Evolutionary conservation across 2,888 invertebrate species (phyloP).

Genomic region (Chrysina gloriosa): DNA sequence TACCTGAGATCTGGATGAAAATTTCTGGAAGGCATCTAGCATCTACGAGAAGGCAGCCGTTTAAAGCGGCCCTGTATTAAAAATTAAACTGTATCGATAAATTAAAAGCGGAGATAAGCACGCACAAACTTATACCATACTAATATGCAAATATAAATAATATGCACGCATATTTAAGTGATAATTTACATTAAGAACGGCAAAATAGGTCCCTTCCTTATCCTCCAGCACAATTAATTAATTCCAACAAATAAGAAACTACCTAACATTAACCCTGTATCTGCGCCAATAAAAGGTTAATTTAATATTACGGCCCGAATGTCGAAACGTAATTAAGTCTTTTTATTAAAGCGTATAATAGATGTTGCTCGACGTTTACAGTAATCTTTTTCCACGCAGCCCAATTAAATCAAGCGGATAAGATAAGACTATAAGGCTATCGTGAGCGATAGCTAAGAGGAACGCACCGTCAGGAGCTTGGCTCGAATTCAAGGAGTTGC

Average conservation of each 20-base stretch:
- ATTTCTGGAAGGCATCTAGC: slow-evolving; percentile 16
- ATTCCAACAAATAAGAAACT: slow-evolving; percentile 26
- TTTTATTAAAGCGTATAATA: slow-evolving; percentile 34
- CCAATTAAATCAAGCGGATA: slow-evolving; percentile 42
- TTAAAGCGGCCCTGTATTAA: background rate
- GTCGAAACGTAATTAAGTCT: slow-evolving; percentile 32
- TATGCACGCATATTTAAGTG: slow-evolving; percentile 5
- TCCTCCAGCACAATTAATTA: slow-evolving; percentile 20
- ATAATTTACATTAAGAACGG: slow-evolving; percentile 2
- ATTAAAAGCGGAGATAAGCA: slow-evolving; percentile 9
- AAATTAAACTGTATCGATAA: slow-evolving; percentile 4
- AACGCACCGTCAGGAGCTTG: slow-evolving; percentile 16
- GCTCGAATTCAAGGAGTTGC: slow-evolving; percentile 17
- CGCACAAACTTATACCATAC: background rate
- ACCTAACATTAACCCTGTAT: slow-evolving; percentile 23
- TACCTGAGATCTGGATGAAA: background rate
- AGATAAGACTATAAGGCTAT: slow-evolving; percentile 39
- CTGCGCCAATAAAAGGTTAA: slow-evolving; percentile 29
- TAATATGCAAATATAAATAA: slow-evolving; percentile 6
- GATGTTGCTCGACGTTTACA: slow-evolving; percentile 38
- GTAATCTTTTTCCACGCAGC: slow-evolving; percentile 21
- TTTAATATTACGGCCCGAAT: slow-evolving; percentile 35
- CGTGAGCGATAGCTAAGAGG: slow-evolving; percentile 34
- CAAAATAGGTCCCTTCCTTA: background rate
- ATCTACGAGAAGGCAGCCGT: background rate